Evolutionary conservation across 2,888 invertebrate genomes (phyloP).

Genomic region (Dioctria linearis): DNA sequence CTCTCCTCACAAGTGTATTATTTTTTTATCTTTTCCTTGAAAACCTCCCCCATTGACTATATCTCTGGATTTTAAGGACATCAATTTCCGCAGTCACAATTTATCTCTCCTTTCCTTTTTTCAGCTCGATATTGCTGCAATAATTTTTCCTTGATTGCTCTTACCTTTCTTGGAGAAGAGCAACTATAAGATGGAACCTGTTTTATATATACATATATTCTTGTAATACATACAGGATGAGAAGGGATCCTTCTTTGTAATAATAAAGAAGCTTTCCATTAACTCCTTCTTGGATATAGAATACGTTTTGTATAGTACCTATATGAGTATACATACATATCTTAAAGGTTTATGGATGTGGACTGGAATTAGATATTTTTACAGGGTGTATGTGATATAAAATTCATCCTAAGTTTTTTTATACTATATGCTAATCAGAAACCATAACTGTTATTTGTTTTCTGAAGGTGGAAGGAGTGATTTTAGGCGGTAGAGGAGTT

Average conservation of each 20-base stretch:
- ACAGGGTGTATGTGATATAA: not conserved
- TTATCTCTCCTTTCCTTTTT: not conserved
- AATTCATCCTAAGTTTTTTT: too few species aligned
- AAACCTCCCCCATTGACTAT: not conserved
- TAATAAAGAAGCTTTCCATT: constrained; percentile 23
- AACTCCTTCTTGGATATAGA: not conserved
- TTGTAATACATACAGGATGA: not conserved
- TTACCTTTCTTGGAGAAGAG: constrained; percentile 12
- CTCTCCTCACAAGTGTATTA: not conserved
- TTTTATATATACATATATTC: constrained; percentile 10
- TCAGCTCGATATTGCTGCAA: constrained; percentile 31
- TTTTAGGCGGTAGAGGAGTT: too few species aligned
- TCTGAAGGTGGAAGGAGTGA: too few species aligned
- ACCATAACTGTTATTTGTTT: too few species aligned
- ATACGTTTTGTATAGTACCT: constrained; percentile 11
- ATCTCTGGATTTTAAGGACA: constrained; percentile 39
- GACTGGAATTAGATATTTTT: constrained; percentile 19
- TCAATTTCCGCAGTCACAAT: constrained; percentile 31
- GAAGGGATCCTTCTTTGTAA: constrained; percentile 3
- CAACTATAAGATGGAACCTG: constrained; percentile 1
- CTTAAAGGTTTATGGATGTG: too few species aligned
- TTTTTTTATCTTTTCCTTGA: constrained; percentile 1
- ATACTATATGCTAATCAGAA: too few species aligned
- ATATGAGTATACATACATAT: too few species aligned
- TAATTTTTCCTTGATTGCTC: constrained; percentile 47